Evolutionary conservation across 1,140 invertebrate species (phyloP).

Genomic region (Telenomus remus): DNA sequence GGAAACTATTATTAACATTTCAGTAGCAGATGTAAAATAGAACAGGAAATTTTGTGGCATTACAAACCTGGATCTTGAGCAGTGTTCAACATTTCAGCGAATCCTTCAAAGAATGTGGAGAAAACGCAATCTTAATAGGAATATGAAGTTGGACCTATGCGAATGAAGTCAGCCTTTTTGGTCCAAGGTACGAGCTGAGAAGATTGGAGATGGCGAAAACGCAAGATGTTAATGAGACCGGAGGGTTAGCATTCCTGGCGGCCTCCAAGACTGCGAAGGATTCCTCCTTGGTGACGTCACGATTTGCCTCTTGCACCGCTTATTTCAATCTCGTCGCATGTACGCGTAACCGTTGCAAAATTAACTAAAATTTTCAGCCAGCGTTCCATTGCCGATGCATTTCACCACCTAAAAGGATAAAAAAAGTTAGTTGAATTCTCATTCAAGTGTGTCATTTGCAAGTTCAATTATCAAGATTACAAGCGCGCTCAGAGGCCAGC

Average conservation of each 20-base stretch:
- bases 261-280: conserved; percentile 74
- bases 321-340: conserved; percentile 67
- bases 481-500: background rate
- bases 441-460: conserved; percentile 25
- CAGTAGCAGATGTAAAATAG: too few relatives aligned
- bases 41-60: too few relatives aligned
- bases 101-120: conserved; percentile 12
- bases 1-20: too few relatives aligned
- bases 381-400: conserved; percentile 36
- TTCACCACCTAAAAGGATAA: conserved; percentile 15
- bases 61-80: too few relatives aligned
- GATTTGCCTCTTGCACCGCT: conserved; percentile 64
- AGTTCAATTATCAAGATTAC: conserved; percentile 16
- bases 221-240: conserved; percentile 76
- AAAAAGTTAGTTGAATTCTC: conserved; percentile 7
- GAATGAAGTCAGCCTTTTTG: conserved; percentile 69
- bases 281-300: conserved; percentile 72
- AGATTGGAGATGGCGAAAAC: conserved; percentile 68
- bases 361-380: conserved; percentile 52
- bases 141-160: conserved; percentile 53
- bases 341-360: conserved; percentile 53
- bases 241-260: conserved; percentile 74
- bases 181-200: conserved; percentile 55
- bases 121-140: conserved; percentile 51
- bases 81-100: too few relatives aligned